These are phyloP conservation scores for Channa argus DNA, from an alignment of 2,113 vertebrate genomes.

Conservation along the genomic window DNA sequence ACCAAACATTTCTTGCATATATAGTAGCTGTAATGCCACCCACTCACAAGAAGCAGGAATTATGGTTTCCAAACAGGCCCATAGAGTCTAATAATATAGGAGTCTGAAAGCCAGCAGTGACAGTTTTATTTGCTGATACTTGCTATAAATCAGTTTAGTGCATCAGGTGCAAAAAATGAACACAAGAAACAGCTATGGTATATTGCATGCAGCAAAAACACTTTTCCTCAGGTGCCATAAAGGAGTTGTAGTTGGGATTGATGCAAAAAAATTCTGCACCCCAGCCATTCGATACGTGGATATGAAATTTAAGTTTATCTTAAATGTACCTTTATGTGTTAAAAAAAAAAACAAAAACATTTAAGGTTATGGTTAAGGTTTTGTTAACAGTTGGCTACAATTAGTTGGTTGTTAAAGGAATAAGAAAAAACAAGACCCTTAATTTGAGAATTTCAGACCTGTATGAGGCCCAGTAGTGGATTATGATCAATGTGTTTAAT, in stretches of 20 bases:
- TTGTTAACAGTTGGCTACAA: not conserved
- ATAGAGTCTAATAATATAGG: constrained; percentile 23
- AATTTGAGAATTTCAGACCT: not conserved
- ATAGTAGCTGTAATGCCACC: not conserved
- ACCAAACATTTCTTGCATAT: not conserved
- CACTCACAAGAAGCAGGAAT: not conserved
- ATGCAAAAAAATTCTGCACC: not conserved
- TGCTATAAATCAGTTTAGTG: constrained; percentile 43
- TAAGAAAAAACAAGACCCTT: not conserved
- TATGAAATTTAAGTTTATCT: no score
- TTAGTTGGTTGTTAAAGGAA: no score
- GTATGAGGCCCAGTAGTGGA: not conserved
- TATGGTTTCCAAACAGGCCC: constrained; percentile 20
- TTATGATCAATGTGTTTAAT: constrained; percentile 6
- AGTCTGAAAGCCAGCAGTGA: constrained; percentile 26
- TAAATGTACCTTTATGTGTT: no score
- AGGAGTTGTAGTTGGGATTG: not conserved
- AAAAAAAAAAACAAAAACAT: no score
- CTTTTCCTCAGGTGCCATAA: not conserved
- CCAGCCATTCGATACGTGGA: no score
- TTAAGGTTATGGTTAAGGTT: not conserved
- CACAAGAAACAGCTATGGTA: not conserved
- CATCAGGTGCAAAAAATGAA: constrained; percentile 26
- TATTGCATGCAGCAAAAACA: constrained; percentile 4
- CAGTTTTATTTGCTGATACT: constrained; percentile 38